Evolutionary conservation across 2,888 invertebrate species (phyloP).

Genomic region (Beris morrisii): DNA sequence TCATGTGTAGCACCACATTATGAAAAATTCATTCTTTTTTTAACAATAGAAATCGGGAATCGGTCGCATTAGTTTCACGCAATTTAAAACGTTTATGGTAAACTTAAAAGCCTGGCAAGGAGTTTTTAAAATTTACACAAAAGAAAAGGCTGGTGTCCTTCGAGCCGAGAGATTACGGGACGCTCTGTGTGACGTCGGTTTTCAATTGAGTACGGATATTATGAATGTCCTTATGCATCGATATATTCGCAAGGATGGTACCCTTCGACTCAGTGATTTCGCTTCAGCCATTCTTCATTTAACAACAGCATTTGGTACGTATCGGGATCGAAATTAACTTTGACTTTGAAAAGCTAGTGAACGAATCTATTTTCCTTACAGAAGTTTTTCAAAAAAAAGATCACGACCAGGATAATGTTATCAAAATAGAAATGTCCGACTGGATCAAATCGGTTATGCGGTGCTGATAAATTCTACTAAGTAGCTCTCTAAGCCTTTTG

Average conservation of each 20-base stretch:
- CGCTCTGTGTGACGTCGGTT: slow-evolving; percentile 84
- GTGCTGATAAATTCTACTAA: slow-evolving; percentile 44
- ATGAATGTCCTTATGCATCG: slow-evolving; percentile 79
- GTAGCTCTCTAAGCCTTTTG: too few species aligned
- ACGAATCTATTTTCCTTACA: slow-evolving; percentile 50
- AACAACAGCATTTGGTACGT: slow-evolving; percentile 82
- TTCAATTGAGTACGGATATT: slow-evolving; percentile 82
- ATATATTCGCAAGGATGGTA: slow-evolving; percentile 92
- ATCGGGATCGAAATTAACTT: background rate
- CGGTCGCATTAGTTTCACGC: slow-evolving; percentile 79
- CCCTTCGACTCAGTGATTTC: slow-evolving; percentile 87
- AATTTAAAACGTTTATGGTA: slow-evolving; percentile 90
- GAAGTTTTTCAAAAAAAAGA: slow-evolving; percentile 77
- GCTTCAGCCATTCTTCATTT: slow-evolving; percentile 87
- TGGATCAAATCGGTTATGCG: slow-evolving; percentile 55
- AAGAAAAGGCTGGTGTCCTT: slow-evolving; percentile 87
- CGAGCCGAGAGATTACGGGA: slow-evolving; percentile 83
- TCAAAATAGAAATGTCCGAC: slow-evolving; percentile 79
- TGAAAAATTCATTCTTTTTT: slow-evolving; percentile 8
- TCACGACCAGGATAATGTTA: slow-evolving; percentile 75
- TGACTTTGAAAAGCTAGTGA: slow-evolving; percentile 1
- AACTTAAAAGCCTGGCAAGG: slow-evolving; percentile 90
- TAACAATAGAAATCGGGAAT: slow-evolving; percentile 67
- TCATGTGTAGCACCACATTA: background rate
- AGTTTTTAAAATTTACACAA: slow-evolving; percentile 85